Evolutionary conservation across 92 coral and sea anemone species (phyloP).

Genomic region (Epizoanthus rinbou): DNA sequence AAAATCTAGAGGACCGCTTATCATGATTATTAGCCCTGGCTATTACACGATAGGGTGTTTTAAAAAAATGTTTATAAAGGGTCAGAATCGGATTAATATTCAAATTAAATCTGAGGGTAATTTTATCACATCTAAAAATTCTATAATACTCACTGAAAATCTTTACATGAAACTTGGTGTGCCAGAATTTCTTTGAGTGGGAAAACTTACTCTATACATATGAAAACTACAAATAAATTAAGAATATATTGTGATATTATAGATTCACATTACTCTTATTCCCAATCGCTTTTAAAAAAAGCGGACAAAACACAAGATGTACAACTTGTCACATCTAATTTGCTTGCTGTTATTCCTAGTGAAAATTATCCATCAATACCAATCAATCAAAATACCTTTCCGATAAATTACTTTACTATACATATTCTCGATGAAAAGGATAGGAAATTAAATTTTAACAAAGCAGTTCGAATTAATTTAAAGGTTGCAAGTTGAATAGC

Average conservation of each 20-base stretch:
- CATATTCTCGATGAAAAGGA: background rate
- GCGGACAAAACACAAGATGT: background rate
- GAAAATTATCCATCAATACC: background rate
- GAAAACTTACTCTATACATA: background rate
- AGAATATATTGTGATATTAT: background rate
- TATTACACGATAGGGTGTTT: too few relatives aligned
- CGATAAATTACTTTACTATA: too few relatives aligned
- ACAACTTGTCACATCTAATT: background rate
- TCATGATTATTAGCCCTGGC: too few relatives aligned
- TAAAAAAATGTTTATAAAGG: too few relatives aligned
- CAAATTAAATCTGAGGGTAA: too few relatives aligned
- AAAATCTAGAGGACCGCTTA: too few relatives aligned
- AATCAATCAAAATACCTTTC: background rate
- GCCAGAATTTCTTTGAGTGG: background rate
- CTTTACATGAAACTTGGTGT: background rate
- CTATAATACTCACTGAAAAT: too few relatives aligned
- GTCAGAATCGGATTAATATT: too few relatives aligned
- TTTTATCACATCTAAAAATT: too few relatives aligned
- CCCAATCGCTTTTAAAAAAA: background rate
- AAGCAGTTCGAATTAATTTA: background rate
- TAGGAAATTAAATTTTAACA: background rate
- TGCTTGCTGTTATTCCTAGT: background rate
- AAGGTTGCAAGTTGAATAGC: background rate
- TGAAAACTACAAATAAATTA: background rate
- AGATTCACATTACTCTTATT: background rate